These are phyloP conservation scores for Melieria picta DNA, from an alignment of 2,888 invertebrate species.

Conservation along the genomic window DNA sequence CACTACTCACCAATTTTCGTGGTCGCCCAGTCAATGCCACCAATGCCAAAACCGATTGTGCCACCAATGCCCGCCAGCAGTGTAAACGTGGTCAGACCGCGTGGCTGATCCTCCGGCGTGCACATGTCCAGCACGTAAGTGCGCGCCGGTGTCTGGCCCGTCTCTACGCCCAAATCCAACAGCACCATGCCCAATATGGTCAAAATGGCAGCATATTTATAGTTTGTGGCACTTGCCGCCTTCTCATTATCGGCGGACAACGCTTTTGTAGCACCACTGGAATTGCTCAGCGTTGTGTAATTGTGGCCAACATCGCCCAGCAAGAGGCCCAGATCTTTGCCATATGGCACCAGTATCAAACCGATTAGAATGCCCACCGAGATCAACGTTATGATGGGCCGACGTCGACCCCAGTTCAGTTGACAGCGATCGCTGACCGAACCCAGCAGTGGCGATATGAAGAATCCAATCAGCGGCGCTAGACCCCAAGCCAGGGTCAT, in stretches of 20 bases:
- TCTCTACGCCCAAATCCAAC: constrained; percentile 74
- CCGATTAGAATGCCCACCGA: constrained; percentile 71
- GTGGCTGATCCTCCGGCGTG: constrained; percentile 72
- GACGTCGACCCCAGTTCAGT: constrained; percentile 68
- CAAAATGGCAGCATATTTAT: constrained; percentile 67
- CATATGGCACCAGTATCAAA: constrained; percentile 71
- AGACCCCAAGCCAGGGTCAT: constrained; percentile 70
- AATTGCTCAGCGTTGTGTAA: constrained; percentile 39
- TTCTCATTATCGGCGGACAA: constrained; percentile 3
- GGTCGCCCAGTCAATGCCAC: constrained; percentile 71
- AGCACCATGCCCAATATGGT: constrained; percentile 72
- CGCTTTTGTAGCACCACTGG: constrained; percentile 48
- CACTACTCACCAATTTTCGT: constrained; percentile 62
- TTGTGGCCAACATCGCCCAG: constrained; percentile 64
- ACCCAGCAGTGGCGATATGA: constrained; percentile 67
- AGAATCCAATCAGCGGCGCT: constrained; percentile 65
- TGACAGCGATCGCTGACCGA: constrained; percentile 72
- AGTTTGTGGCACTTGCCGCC: constrained; percentile 46
- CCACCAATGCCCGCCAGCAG: constrained; percentile 75
- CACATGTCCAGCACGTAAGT: constrained; percentile 73
- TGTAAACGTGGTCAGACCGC: constrained; percentile 72
- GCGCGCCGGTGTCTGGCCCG: constrained; percentile 73
- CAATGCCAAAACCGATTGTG: constrained; percentile 71
- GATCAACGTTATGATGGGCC: constrained; percentile 71
- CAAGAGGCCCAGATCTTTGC: constrained; percentile 68